Percentiles rank a stretch among this genome's conserved stretches.
Evolutionary conservation across 2,797 vertebrate species (phyloP).

Genomic region (Silurus lanzhouensis): DNA sequence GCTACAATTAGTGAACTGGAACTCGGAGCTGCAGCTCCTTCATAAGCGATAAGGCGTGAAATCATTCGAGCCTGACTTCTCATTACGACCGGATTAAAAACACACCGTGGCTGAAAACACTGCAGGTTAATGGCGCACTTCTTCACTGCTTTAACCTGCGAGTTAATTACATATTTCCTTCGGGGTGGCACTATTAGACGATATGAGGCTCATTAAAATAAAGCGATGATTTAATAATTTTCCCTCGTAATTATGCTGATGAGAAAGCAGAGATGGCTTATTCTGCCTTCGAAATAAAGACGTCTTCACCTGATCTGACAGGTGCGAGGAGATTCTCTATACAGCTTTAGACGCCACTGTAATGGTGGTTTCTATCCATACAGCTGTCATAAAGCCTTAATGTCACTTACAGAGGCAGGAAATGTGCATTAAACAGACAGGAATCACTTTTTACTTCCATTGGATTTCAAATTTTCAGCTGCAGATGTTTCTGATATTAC

Average conservation of each 20-base stretch:
- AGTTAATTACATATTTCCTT: constrained; percentile 76
- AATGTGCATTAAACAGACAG: too few species aligned
- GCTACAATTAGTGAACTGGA: constrained; percentile 11
- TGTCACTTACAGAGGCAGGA: background rate
- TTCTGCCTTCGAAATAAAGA: constrained; percentile 54
- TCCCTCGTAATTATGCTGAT: constrained; percentile 63
- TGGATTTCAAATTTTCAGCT: background rate
- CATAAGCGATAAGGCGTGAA: constrained; percentile 62
- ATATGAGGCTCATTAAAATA: constrained; percentile 73
- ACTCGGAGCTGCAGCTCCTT: constrained; percentile 35
- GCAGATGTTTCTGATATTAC: too few species aligned
- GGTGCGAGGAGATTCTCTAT: constrained; percentile 1
- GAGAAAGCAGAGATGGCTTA: constrained; percentile 57
- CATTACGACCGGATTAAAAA: constrained; percentile 66
- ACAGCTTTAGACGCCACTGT: background rate
- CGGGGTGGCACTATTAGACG: constrained; percentile 68
- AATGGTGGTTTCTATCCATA: background rate
- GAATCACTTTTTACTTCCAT: background rate
- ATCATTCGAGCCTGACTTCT: constrained; percentile 59
- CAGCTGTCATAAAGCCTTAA: background rate
- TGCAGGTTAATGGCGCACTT: constrained; percentile 68
- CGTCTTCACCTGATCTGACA: constrained; percentile 44
- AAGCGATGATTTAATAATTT: constrained; percentile 75
- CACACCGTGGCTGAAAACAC: constrained; percentile 58
- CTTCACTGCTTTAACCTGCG: constrained; percentile 66